Percentiles rank a stretch among this genome's conserved stretches.
Conservation (phyloP, 2,797 vertebrate genomes). For the Alouatta caraya region DNA sequence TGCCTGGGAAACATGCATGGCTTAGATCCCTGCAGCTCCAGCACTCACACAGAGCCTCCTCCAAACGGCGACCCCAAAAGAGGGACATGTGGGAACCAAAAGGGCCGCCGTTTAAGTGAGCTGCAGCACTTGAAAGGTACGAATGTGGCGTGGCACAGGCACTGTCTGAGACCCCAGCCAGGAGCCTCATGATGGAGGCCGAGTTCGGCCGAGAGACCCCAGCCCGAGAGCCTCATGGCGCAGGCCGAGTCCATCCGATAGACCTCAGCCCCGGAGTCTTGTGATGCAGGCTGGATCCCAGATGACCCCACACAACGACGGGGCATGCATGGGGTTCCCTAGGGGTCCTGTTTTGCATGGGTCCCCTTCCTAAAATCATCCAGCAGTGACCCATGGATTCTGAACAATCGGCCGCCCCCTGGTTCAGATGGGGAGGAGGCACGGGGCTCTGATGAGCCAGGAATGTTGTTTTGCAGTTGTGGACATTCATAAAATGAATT, state of each 20-base stretch:
- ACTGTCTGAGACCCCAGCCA: neutral
- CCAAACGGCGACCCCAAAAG: neutral
- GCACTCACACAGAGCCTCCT: neutral
- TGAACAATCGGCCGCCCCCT: neutral
- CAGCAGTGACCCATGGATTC: neutral
- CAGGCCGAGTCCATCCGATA: no score
- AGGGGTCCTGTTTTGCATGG: accelerated
- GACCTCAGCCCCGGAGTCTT: neutral
- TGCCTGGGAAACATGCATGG: neutral
- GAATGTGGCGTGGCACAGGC: neutral
- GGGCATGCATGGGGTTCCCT: neutral
- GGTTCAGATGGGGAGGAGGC: neutral
- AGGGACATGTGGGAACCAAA: neutral
- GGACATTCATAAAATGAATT: constrained; percentile 8
- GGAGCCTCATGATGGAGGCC: no score
- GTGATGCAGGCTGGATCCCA: neutral
- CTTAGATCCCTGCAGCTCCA: neutral
- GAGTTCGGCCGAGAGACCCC: no score
- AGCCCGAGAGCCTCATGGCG: no score
- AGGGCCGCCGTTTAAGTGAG: neutral
- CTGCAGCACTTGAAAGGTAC: constrained; percentile 66
- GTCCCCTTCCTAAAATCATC: neutral
- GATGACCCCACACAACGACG: neutral
- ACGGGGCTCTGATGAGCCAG: neutral
- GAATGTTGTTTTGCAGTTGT: neutral